Conservation (phyloP, 92 coral and sea anemone species). For the Actinernus sp. region DNA sequence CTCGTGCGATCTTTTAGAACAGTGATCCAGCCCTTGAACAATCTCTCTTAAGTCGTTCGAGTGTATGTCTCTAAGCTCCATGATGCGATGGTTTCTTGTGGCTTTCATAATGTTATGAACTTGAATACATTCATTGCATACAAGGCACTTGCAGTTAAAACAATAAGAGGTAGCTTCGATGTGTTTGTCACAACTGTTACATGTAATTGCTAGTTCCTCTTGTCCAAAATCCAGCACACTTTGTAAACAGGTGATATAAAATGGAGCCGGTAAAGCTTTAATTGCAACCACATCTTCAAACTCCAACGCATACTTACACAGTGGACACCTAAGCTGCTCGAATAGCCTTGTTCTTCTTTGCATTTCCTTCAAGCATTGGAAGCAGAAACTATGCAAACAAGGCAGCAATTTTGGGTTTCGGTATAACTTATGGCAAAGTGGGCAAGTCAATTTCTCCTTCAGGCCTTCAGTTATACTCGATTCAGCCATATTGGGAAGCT, state of each 20-base stretch:
- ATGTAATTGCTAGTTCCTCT: conserved; percentile 60
- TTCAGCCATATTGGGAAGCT: too few species aligned
- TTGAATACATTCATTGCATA: conserved; percentile 71
- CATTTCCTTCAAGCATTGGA: conserved; percentile 66
- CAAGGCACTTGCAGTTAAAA: conserved; percentile 76
- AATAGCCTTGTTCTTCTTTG: conserved; percentile 21
- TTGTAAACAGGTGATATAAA: conserved; percentile 70
- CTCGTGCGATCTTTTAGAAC: conserved; percentile 63
- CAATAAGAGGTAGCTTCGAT: conserved; percentile 68
- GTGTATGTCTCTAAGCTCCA: conserved; percentile 52
- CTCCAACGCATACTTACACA: conserved; percentile 55
- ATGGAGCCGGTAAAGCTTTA: conserved; percentile 73
- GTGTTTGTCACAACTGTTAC: conserved; percentile 75
- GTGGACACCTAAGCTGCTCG: conserved; percentile 61
- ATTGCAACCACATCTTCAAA: conserved; percentile 39
- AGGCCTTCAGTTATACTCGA: conserved; percentile 27
- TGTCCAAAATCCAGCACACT: conserved; percentile 59
- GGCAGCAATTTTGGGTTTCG: conserved; percentile 75
- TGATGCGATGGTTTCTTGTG: conserved; percentile 63
- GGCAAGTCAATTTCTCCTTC: conserved; percentile 71
- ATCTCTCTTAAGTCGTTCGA: conserved; percentile 61
- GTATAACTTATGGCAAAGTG: conserved; percentile 61
- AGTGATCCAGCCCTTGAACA: conserved; percentile 64
- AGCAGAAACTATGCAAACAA: conserved; percentile 78
- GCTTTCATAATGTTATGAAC: conserved; percentile 70